These are phyloP conservation scores for Sebastes flavidus DNA, from an alignment of 2,797 vertebrate genomes.

Conservation along the genomic window DNA sequence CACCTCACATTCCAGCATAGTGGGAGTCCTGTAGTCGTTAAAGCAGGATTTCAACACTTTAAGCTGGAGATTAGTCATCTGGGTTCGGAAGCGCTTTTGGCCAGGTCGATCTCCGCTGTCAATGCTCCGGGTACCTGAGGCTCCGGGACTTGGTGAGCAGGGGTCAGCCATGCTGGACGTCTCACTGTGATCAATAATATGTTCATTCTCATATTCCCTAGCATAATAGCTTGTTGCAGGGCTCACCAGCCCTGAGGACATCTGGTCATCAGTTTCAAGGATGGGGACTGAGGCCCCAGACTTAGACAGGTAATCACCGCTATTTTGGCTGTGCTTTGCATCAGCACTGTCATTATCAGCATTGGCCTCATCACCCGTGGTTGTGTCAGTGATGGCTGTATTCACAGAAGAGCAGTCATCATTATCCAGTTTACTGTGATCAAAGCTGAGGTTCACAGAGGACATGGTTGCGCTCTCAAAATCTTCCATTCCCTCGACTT, in stretches of 20 bases:
- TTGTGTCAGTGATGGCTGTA: slow-evolving; percentile 98
- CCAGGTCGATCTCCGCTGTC: slow-evolving; percentile 96
- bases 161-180: slow-evolving; percentile 98
- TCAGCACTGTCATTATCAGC: slow-evolving; percentile 95
- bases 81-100: slow-evolving; percentile 99
- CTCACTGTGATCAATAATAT: slow-evolving; percentile 97
- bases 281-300: slow-evolving; percentile 88
- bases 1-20: slow-evolving; percentile 99
- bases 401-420: slow-evolving; percentile 99
- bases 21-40: slow-evolving; percentile 98
- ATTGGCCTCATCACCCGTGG: slow-evolving; percentile 97
- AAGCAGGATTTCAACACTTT: slow-evolving; percentile 99
- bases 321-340: slow-evolving; percentile 88
- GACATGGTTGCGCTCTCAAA: slow-evolving; percentile 96
- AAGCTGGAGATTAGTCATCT: slow-evolving; percentile 99
- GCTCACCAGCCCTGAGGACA: slow-evolving; percentile 98
- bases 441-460: slow-evolving; percentile 94
- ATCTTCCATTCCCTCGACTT: slow-evolving; percentile 97
- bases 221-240: slow-evolving; percentile 97
- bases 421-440: slow-evolving; percentile 96
- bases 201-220: slow-evolving; percentile 97
- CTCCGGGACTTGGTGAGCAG: slow-evolving; percentile 96
- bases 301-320: slow-evolving; percentile 92
- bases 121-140: slow-evolving; percentile 91
- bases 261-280: slow-evolving; percentile 94